These are phyloP conservation scores for Castor canadensis DNA, from an alignment of 2,113 vertebrate species.

Conservation along the genomic window DNA sequence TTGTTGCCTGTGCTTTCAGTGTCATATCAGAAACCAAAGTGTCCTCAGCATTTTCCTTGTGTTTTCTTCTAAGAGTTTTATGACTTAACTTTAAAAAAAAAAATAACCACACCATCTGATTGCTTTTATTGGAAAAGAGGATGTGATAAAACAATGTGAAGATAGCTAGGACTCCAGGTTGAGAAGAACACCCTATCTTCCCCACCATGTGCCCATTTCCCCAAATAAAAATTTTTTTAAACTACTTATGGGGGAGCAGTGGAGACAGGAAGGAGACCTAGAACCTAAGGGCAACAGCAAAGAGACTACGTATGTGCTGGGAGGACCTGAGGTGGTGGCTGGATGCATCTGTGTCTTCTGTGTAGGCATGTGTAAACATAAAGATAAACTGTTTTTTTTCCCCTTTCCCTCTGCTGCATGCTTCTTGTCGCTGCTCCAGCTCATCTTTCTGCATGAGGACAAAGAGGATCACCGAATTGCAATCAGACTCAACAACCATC, in stretches of 20 bases:
- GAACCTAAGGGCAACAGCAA: slow-evolving; percentile 32
- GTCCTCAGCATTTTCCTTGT: too few species aligned
- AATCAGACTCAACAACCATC: slow-evolving; percentile 92
- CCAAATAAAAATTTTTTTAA: slow-evolving; percentile 66
- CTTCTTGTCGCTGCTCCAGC: slow-evolving; percentile 55
- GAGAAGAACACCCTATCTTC: slow-evolving; percentile 26
- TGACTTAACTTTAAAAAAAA: too few species aligned
- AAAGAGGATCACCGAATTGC: slow-evolving; percentile 90
- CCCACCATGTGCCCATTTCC: slow-evolving; percentile 29
- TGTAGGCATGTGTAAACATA: slow-evolving; percentile 52
- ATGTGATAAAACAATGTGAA: slow-evolving; percentile 42
- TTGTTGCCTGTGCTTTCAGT: too few species aligned
- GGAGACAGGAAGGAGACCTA: background rate
- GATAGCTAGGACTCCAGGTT: slow-evolving; percentile 35
- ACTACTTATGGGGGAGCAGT: slow-evolving; percentile 65
- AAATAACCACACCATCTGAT: too few species aligned
- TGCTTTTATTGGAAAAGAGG: slow-evolving; percentile 70
- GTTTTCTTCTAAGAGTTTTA: too few species aligned
- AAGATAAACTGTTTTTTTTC: background rate
- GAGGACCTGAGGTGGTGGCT: slow-evolving; percentile 39
- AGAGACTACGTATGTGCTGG: slow-evolving; percentile 70
- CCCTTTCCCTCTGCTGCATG: slow-evolving; percentile 13
- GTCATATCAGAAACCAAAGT: too few species aligned
- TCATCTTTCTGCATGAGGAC: slow-evolving; percentile 52
- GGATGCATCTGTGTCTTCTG: background rate